phyloP scores from a whole-genome alignment of 2,113 vertebrate species.

The Lanius collurio region DNA sequence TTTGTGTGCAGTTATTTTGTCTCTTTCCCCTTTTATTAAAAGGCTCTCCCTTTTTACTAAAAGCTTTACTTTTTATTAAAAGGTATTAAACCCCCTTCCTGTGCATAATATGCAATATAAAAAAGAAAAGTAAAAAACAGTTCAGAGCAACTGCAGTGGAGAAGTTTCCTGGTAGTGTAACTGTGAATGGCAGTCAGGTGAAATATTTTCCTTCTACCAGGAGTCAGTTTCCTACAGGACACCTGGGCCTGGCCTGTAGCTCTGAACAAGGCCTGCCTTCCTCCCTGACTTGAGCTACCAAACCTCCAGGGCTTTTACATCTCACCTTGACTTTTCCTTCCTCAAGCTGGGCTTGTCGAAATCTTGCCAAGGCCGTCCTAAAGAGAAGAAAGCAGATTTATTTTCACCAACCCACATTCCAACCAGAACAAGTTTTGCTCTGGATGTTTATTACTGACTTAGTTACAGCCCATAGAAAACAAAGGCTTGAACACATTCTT shows the following conservation, averaged over 20 bases:
- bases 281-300: neutral
- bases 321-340: slow-evolving; percentile 95
- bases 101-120: neutral
- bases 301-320: neutral
- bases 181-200: neutral
- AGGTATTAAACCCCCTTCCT: neutral
- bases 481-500: too few relatives aligned
- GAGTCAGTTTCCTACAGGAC: neutral
- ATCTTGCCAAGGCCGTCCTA: slow-evolving; percentile 96
- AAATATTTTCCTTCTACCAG: neutral
- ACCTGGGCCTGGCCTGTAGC: fast-evolving
- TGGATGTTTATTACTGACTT: neutral
- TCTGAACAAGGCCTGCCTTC: fast-evolving
- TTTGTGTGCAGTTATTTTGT: too few relatives aligned
- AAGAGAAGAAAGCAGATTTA: neutral
- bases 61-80: neutral
- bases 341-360: slow-evolving; percentile 94
- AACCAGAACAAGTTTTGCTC: neutral
- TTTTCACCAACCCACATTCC: neutral
- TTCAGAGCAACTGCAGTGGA: neutral
- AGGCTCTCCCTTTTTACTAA: too few relatives aligned
- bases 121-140: neutral
- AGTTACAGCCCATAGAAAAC: too few relatives aligned
- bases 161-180: neutral
- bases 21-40: too few relatives aligned